Conservation (phyloP, 2,113 vertebrate species). For the Takifugu flavidus region DNA sequence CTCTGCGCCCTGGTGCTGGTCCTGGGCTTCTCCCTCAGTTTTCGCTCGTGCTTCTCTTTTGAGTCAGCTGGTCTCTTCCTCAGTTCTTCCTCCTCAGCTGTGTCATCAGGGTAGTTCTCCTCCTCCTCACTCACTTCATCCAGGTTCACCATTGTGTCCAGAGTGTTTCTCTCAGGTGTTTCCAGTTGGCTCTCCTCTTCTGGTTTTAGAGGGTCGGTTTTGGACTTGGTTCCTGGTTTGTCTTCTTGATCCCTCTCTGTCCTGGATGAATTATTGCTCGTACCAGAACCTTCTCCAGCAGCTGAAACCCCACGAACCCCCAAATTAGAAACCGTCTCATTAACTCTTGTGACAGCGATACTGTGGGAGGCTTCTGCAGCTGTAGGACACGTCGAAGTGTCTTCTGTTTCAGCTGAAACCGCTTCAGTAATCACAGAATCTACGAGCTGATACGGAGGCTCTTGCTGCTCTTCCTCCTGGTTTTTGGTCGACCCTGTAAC, state of each 20-base stretch:
- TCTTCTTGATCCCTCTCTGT: not conserved
- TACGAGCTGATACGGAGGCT: constrained; percentile 19
- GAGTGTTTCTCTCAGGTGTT: too few relatives aligned
- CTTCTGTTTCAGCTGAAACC: not conserved
- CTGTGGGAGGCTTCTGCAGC: not conserved
- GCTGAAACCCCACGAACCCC: not conserved
- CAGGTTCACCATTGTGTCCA: constrained; percentile 63
- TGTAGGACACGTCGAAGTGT: fast-evolving
- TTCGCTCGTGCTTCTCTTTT: constrained; percentile 14
- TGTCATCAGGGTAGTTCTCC: constrained; percentile 2
- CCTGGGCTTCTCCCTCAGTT: constrained; percentile 11
- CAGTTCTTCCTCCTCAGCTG: constrained; percentile 33
- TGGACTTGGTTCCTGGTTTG: not conserved
- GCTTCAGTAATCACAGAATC: constrained; percentile 31
- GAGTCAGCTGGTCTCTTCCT: constrained; percentile 16
- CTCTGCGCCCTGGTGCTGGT: constrained; percentile 12
- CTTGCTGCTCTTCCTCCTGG: not conserved
- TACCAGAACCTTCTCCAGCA: not conserved
- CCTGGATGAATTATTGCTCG: not conserved
- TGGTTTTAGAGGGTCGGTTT: not conserved
- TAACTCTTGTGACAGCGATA: not conserved
- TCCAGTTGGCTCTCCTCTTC: not conserved
- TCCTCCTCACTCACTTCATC: constrained; percentile 77
- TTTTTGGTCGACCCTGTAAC: not conserved
- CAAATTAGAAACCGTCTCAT: not conserved